These are phyloP conservation scores for Troilus luridus DNA, from an alignment of 2,888 invertebrate species.

Conservation along the genomic window DNA sequence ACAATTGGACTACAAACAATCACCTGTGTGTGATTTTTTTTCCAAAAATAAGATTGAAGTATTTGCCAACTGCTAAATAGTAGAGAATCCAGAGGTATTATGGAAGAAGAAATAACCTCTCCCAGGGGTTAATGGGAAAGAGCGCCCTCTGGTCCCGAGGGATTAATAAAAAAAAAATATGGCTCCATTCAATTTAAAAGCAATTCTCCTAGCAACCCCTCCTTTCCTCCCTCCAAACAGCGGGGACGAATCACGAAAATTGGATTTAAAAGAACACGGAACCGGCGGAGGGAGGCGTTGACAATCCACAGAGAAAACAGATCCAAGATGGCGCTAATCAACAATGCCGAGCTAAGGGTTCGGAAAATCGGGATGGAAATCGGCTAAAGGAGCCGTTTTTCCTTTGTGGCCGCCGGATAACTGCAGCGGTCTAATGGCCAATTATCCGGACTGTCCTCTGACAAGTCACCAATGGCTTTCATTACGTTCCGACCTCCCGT, in stretches of 20 bases:
- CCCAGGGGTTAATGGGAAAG: constrained; percentile 34
- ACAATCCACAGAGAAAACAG: constrained; percentile 34
- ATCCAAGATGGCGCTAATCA: constrained; percentile 54
- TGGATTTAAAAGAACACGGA: constrained; percentile 51
- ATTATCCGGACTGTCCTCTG: background rate
- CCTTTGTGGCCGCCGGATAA: constrained; percentile 17
- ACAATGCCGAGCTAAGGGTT: background rate
- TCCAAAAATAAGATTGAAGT: background rate
- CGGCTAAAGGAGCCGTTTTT: background rate
- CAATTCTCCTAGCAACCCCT: constrained; percentile 41
- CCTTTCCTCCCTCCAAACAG: background rate
- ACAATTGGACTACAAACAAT: background rate
- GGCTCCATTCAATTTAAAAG: constrained; percentile 54
- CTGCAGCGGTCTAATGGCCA: constrained; percentile 30
- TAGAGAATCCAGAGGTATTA: background rate
- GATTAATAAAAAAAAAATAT: constrained; percentile 45
- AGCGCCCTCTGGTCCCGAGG: background rate
- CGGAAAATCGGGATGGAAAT: constrained; percentile 5
- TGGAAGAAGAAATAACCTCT: constrained; percentile 17
- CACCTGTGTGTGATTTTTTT: background rate
- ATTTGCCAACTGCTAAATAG: background rate
- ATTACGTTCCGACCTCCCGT: background rate
- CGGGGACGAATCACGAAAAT: constrained; percentile 40
- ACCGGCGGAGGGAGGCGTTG: background rate
- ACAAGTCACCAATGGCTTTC: background rate